Evolutionary conservation across 2,113 vertebrate species (phyloP), one percentile per base, ranked within the genome.

Genomic region (Syrrhaptes paradoxus): DNA sequence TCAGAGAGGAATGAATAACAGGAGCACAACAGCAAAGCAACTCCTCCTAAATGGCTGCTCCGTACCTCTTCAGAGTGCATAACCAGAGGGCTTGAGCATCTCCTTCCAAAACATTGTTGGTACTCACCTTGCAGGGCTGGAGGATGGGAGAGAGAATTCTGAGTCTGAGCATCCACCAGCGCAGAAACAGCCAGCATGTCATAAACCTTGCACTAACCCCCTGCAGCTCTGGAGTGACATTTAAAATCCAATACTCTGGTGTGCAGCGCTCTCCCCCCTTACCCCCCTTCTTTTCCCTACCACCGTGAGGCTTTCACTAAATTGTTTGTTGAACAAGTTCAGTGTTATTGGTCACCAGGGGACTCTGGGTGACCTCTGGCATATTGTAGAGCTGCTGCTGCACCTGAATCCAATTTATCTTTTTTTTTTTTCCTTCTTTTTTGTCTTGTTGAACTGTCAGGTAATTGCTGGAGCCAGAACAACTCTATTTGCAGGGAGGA

Each of bases 291-390:
- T 41, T 41, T 41, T 84, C 68, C 61, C 75, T 75, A 36, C 0
- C 2, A 75, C 91, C 46, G 6, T 45, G 68, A 87, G 72, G 87
- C 92, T 95, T 95, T 91, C 87, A 83, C 92, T 95, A 94, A 95
- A 94, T 94, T 97, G 93, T 96, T 96, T 96, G 94, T 95, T 91
- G 76, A 95, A 95, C 92, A 95, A 93, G 91, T 95, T 94, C 87
- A 61, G 76, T 91, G 81, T 96, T 97, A 96, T 94, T 96, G 95
- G 95, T 68, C 97, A 88, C 80, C 91, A 41, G 86, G 93, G 95
- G 73, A 87, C 66, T 78, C 82, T 31, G 65, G n/a, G 80, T 96
- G 93, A 97, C 96, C 96, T 89, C 90, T 97, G 90, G 95, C 92
- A 90, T 96, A 93, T 70, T 87, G 90, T 68, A 49, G 36, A 89